Conservation (phyloP, 2,797 vertebrate genomes). For the Pantherophis vulpinus region DNA sequence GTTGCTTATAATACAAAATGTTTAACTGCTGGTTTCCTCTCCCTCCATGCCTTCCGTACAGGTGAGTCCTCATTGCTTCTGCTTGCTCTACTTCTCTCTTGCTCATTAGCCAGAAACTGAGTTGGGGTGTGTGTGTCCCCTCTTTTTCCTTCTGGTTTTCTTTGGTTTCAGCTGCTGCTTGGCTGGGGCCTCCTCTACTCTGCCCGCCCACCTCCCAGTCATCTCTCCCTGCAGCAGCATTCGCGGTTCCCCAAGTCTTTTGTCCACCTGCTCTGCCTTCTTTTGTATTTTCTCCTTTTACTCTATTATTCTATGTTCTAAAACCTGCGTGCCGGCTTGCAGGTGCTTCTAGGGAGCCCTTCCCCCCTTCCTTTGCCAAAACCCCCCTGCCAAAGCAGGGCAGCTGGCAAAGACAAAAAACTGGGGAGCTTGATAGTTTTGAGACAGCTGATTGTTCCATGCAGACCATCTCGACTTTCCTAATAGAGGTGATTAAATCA, state of each 20-base stretch:
- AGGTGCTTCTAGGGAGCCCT: background rate
- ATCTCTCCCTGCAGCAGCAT: background rate
- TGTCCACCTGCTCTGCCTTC: background rate
- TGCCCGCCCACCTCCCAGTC: background rate
- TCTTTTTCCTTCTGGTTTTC: background rate
- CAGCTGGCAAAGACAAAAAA: background rate
- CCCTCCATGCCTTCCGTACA: background rate
- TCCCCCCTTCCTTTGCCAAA: background rate
- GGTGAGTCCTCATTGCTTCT: background rate
- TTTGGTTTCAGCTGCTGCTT: background rate
- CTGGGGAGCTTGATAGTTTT: background rate
- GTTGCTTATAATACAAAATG: background rate
- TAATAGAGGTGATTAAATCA: background rate
- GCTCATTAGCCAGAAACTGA: background rate
- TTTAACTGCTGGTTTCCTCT: background rate
- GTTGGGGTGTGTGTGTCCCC: too few relatives aligned
- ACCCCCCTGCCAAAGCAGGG: background rate
- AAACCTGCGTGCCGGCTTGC: background rate
- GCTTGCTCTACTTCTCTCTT: background rate
- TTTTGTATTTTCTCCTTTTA: background rate
- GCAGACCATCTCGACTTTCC: background rate
- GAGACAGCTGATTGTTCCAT: background rate
- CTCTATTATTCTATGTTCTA: background rate
- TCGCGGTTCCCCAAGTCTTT: background rate
- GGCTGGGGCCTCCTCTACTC: background rate